These are phyloP conservation scores for Drosophila suzukii DNA, from an alignment of 1,140 invertebrate genomes.

Conservation along the genomic window DNA sequence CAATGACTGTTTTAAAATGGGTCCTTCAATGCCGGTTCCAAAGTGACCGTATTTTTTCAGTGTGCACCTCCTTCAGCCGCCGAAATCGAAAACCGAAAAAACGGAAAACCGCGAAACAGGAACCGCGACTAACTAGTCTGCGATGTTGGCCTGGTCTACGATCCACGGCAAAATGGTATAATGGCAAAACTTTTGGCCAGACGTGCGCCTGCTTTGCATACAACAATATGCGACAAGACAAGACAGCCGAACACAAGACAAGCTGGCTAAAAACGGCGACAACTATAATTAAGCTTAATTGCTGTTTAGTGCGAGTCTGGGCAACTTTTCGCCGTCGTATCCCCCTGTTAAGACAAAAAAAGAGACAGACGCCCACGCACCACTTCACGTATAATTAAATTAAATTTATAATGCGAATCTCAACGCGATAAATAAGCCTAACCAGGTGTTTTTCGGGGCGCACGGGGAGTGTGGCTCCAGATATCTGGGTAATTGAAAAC, in stretches of 20 bases:
- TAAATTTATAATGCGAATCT: conserved; percentile 68
- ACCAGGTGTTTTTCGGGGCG: conserved; percentile 58
- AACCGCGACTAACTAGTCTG: conserved; percentile 70
- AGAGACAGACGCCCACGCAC: conserved; percentile 36
- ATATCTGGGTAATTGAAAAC: conserved; percentile 44
- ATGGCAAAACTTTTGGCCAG: conserved; percentile 42
- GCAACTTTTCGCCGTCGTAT: conserved; percentile 43
- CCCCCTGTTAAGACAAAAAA: neutral
- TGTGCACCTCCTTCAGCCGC: conserved; percentile 24
- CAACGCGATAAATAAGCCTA: conserved; percentile 53
- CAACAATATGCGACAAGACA: conserved; percentile 65
- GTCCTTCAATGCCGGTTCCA: conserved; percentile 4
- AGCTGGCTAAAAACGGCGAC: conserved; percentile 79
- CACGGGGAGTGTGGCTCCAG: conserved; percentile 9
- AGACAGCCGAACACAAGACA: conserved; percentile 66
- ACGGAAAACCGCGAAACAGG: conserved; percentile 64
- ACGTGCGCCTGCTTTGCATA: conserved; percentile 74
- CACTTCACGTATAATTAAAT: conserved; percentile 68
- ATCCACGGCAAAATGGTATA: conserved; percentile 10
- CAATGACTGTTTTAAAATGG: neutral
- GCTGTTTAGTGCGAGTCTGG: conserved; percentile 75
- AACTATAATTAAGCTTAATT: conserved; percentile 84
- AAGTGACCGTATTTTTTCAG: conserved; percentile 1
- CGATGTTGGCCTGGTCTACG: conserved; percentile 25
- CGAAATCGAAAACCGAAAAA: conserved; percentile 55